Evolutionary conservation across 2,888 invertebrate species (phyloP).

Genomic region (Callosobruchus maculatus): DNA sequence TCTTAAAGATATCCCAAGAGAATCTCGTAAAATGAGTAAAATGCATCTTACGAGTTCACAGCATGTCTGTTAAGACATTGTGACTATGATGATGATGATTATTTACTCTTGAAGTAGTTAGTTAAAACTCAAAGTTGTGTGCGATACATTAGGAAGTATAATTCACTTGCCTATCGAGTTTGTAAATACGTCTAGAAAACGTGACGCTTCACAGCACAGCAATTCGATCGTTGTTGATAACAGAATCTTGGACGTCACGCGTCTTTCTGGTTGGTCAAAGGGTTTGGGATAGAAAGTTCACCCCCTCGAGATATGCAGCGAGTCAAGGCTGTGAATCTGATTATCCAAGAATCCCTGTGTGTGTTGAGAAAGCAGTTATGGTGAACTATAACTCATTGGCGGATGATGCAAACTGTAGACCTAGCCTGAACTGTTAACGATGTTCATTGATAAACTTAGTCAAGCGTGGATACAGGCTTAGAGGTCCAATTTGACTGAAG

Average conservation of each 20-base stretch:
- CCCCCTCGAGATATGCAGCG: background rate
- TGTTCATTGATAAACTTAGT: no score
- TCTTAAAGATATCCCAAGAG: no score
- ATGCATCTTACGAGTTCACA: no score
- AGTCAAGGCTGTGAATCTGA: background rate
- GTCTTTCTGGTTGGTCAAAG: background rate
- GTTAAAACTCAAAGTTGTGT: no score
- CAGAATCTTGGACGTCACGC: background rate
- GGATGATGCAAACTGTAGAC: background rate
- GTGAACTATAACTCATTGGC: background rate
- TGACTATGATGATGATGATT: no score
- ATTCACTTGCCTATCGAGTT: background rate
- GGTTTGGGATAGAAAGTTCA: background rate
- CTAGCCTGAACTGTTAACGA: no score
- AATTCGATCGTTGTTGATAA: background rate
- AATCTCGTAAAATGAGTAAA: no score
- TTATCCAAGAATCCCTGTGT: background rate
- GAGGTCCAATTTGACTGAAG: no score
- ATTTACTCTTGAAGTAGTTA: no score
- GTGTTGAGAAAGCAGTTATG: background rate
- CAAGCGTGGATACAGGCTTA: no score
- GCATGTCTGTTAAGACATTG: no score
- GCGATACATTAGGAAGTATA: no score
- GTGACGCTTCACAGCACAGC: background rate
- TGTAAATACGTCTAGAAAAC: background rate